Evolutionary conservation across 2,113 vertebrate species (phyloP).

Genomic region (Scomber colias): DNA sequence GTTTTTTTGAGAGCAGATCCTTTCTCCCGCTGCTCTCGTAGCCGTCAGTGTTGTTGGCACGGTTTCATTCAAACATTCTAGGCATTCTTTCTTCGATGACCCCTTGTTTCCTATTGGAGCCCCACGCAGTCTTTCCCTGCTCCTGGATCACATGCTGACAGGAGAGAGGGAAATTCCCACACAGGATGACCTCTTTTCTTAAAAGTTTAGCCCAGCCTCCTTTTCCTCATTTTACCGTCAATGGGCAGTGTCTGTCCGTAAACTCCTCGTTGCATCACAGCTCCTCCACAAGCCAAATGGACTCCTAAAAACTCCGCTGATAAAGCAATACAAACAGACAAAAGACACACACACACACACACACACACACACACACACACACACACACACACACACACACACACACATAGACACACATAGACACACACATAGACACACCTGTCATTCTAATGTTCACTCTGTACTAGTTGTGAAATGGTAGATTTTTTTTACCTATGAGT

Average conservation of each 20-base stretch:
- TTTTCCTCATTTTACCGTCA: conserved; percentile 83
- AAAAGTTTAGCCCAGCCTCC: conserved; percentile 74
- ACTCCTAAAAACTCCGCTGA: conserved; percentile 66
- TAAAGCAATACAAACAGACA: conserved; percentile 62
- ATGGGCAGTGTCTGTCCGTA: conserved; percentile 82
- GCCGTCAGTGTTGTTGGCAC: conserved; percentile 42
- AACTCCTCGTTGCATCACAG: conserved; percentile 80
- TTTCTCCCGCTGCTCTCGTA: background rate
- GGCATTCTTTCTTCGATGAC: conserved; percentile 70
- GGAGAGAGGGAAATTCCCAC: conserved; percentile 83
- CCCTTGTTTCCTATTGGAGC: conserved; percentile 41
- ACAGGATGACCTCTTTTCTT: conserved; percentile 77
- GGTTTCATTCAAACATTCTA: conserved; percentile 59
- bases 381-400: background rate
- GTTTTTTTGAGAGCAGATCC: background rate
- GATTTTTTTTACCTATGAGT: conserved; percentile 40
- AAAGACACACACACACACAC: background rate
- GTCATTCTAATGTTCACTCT: conserved; percentile 40
- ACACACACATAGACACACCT: conserved; percentile 50
- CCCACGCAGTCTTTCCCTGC: conserved; percentile 40
- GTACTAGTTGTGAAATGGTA: conserved; percentile 57
- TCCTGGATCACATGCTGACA: conserved; percentile 60
- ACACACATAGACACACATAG: background rate
- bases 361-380: conserved; percentile 5
- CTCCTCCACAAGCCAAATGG: conserved; percentile 55